Evolutionary conservation across 2,113 vertebrate genomes (phyloP).

Genomic region (Isurus oxyrinchus): DNA sequence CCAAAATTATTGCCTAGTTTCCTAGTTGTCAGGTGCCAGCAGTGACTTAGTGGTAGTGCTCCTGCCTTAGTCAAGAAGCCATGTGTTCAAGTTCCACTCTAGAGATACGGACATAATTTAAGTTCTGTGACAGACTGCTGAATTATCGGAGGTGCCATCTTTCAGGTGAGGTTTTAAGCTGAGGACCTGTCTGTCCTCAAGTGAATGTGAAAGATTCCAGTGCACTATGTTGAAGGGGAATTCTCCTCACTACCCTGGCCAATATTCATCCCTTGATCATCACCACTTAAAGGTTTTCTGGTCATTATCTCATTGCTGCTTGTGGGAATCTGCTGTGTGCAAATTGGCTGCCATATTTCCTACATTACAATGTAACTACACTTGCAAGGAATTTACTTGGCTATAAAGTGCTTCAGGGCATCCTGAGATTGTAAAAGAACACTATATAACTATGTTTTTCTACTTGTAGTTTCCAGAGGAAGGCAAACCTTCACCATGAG

Average conservation of each 20-base stretch:
- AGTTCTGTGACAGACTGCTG: not conserved
- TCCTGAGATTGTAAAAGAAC: not conserved
- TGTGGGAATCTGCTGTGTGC: not conserved
- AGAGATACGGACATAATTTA: not conserved
- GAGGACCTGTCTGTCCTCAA: not conserved
- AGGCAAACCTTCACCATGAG: not conserved
- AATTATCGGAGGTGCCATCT: not conserved
- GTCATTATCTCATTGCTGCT: not conserved
- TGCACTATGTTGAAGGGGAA: not conserved
- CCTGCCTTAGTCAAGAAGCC: not conserved
- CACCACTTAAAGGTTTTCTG: not conserved
- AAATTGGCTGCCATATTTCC: not conserved
- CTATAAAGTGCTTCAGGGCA: not conserved
- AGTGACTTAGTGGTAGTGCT: not conserved
- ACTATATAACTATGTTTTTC: not conserved
- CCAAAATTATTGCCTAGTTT: not conserved
- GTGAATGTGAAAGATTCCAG: not conserved
- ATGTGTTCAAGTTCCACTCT: not conserved
- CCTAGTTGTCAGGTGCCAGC: not conserved
- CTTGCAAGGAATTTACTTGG: not conserved
- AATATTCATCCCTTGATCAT: not conserved
- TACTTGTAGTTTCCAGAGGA: not conserved
- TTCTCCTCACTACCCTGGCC: not conserved
- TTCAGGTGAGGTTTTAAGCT: not conserved
- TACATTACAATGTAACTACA: not conserved